Percentiles rank a stretch among this genome's conserved stretches.
These are phyloP conservation scores for Phalera bucephala DNA, from an alignment of 2,888 invertebrate species.

Conservation along the genomic window DNA sequence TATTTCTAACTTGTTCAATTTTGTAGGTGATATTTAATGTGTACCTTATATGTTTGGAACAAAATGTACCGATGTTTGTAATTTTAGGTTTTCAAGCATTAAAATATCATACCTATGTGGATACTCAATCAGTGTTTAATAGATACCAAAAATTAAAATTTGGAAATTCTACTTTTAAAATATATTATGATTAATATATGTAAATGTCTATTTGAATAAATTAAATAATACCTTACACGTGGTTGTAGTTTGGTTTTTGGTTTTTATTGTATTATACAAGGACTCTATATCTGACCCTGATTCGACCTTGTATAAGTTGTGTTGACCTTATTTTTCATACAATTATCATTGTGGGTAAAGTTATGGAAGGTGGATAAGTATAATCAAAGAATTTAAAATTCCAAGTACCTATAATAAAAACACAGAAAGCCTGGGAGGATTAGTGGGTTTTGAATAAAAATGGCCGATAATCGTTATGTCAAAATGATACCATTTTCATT, in stretches of 20 bases:
- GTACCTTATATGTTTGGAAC: conserved; percentile 77
- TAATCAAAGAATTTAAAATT: too few species aligned
- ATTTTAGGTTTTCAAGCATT: conserved; percentile 64
- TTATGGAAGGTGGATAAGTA: too few species aligned
- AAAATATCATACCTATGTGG: conserved; percentile 56
- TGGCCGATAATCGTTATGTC: too few species aligned
- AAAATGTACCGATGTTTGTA: conserved; percentile 70
- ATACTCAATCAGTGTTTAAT: conserved; percentile 75
- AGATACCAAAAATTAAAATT: conserved; percentile 76
- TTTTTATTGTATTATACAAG: conserved; percentile 10
- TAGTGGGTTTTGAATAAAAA: too few species aligned
- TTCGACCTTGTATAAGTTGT: too few species aligned
- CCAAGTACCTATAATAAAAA: too few species aligned
- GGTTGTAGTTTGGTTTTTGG: conserved; percentile 64
- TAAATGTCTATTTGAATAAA: conserved; percentile 83
- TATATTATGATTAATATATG: conserved; percentile 65
- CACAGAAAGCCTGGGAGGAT: too few species aligned
- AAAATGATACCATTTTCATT: too few species aligned
- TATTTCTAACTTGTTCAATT: conserved; percentile 82
- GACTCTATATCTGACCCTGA: too few species aligned
- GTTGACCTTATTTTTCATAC: too few species aligned
- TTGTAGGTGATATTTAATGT: conserved; percentile 79
- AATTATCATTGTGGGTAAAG: too few species aligned
- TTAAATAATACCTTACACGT: conserved; percentile 68
- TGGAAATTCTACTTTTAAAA: conserved; percentile 75